Evolutionary conservation across 1,140 invertebrate genomes (phyloP), one percentile per base, ranked within the genome.

Genomic region (Chrysopa pallens): DNA sequence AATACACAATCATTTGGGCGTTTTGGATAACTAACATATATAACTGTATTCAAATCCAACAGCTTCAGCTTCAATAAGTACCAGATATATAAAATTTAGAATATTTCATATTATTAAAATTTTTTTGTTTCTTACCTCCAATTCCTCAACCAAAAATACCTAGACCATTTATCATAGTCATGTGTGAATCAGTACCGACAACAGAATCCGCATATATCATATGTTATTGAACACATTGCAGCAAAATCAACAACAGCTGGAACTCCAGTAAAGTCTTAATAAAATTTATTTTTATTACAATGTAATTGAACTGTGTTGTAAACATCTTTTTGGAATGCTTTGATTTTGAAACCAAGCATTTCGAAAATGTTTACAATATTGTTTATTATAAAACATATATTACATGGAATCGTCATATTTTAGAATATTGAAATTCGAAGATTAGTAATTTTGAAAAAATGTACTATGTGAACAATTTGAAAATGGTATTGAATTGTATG

Each of bases 161-260:
- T 11, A 84, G 61, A 1, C 94, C 94, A 60, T 97, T 97, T 39
- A 98, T 95, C 93, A 98, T 98, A 1, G 94, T 97, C 6, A 94
- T 98, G 54, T 98, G 95, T 6, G 88, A 93, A 69, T 98, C 95
- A 0, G 94, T 97, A 8, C 95, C 95, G n/a, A 98, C 93, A 29
- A 98, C 77, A 42, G 86, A 91, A 58, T 98, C 95, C 0, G 93
- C 93, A 60, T 94, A 92, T 1, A 97, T n/a, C n/a, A 60, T 6
- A 48, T 28, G 4, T 62, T 63, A 43, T 71, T 63, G 97, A 92
- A 53, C 94, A 68, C 93, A 98, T 98, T 6, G 91, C 90, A 29
- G 95, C 95, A 71, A 98, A 94, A 64, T 98, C 95, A 8, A 98
- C 93, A 8, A 98, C 89, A 7, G 91, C 92, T 12, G 95, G 93